A percentile compares a stretch with the other conserved stretches of the same genome.
Evolutionary conservation across 2,888 invertebrate species (phyloP).

Genomic region (Hyposoter dolosus): DNA sequence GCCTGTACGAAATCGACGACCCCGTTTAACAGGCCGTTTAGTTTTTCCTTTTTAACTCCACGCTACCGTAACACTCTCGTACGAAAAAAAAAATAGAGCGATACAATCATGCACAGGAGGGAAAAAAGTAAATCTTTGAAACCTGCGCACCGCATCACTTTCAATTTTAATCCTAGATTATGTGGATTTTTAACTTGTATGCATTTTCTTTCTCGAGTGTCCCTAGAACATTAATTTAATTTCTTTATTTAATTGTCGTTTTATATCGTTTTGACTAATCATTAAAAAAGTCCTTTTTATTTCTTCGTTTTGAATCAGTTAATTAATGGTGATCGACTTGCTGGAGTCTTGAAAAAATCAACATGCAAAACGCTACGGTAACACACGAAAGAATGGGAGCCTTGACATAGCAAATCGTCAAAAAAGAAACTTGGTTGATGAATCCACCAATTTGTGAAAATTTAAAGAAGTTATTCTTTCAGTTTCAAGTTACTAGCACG

Average conservation of each 20-base stretch:
- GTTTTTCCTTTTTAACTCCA: slow-evolving; percentile 11
- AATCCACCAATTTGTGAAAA: slow-evolving; percentile 30
- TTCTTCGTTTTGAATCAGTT: background rate
- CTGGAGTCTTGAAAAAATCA: background rate
- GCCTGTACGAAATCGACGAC: slow-evolving; percentile 47
- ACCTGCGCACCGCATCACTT: slow-evolving; percentile 33
- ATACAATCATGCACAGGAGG: slow-evolving; percentile 22
- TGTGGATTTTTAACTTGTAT: slow-evolving; percentile 58
- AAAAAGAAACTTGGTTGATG: slow-evolving; percentile 16
- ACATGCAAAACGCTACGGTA: slow-evolving; percentile 20
- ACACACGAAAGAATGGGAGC: slow-evolving; percentile 35
- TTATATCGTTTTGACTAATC: slow-evolving; percentile 18
- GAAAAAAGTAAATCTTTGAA: slow-evolving; percentile 12
- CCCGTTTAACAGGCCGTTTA: slow-evolving; percentile 2
- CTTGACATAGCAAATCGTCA: slow-evolving; percentile 6
- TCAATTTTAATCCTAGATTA: slow-evolving; percentile 62
- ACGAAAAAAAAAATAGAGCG: slow-evolving; percentile 44
- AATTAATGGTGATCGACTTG: background rate
- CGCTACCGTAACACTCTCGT: slow-evolving; percentile 26
- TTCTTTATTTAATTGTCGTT: background rate
- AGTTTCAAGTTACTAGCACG: slow-evolving; percentile 36
- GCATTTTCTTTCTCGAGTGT: slow-evolving; percentile 51
- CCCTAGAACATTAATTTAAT: slow-evolving; percentile 45
- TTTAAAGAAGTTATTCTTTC: background rate
- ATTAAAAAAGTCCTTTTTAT: background rate